phyloP scores from a whole-genome alignment of 2,113 vertebrate genomes.

The Ophthalmolycus amberensis region DNA sequence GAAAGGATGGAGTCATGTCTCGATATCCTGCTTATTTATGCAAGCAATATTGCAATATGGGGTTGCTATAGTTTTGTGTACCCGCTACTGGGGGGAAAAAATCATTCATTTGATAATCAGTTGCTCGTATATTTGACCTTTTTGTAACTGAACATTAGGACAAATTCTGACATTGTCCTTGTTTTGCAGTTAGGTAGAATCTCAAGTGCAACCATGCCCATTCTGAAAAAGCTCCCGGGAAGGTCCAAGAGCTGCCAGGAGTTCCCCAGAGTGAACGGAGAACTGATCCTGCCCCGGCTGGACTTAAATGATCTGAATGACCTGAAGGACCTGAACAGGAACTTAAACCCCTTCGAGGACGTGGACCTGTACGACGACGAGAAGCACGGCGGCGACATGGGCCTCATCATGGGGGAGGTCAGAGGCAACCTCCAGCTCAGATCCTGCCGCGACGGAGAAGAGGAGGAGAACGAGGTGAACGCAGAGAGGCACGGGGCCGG shows the following conservation, averaged over 20 bases:
- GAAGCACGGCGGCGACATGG: constrained; percentile 71
- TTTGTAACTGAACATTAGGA: not conserved
- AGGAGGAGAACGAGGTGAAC: constrained; percentile 83
- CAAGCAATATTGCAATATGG: not conserved
- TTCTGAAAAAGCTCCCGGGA: constrained; percentile 86
- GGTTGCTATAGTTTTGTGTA: not conserved
- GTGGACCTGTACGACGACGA: constrained; percentile 75
- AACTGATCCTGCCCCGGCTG: constrained; percentile 83
- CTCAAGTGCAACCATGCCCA: constrained; percentile 83
- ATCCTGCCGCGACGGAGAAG: constrained; percentile 79
- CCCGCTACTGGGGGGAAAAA: not conserved
- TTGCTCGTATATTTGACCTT: not conserved
- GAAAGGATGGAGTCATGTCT: not conserved
- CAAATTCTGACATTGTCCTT: constrained; percentile 8
- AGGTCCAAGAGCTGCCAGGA: constrained; percentile 80
- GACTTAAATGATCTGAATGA: constrained; percentile 78
- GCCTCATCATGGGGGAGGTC: constrained; percentile 74
- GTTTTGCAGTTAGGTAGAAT: constrained; percentile 60
- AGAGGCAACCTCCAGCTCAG: constrained; percentile 70
- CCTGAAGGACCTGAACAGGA: constrained; percentile 77
- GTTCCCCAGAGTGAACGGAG: constrained; percentile 75
- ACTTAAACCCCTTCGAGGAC: constrained; percentile 88
- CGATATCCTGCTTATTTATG: not conserved
- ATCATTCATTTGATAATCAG: not conserved
- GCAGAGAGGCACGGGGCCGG: constrained; percentile 77